Evolutionary conservation across 2,888 invertebrate genomes (phyloP), one percentile per base, ranked within the genome.

Genomic region (Parnassius orleans): DNA sequence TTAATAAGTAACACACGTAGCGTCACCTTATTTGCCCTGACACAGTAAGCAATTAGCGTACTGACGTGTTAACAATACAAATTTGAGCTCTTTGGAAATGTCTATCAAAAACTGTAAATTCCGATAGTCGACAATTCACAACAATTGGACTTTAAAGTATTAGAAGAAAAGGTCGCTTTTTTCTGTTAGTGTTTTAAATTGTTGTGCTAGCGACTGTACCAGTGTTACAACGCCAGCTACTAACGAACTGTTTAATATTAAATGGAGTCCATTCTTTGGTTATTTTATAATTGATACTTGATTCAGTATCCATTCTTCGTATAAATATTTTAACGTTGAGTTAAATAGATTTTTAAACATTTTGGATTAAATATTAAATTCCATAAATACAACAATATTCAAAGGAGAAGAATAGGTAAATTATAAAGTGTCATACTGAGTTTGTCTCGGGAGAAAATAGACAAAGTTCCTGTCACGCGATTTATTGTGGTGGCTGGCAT

Each of bases 1-100:
- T 80, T 86, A 87, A 90, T 89, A 90, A 84, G 85, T 84, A 81
- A 83, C 82, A 86, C 89, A 90, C 86, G 90, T 84, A 79, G 73
- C 76, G 74, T 72, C 75, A 69, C 74, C 73, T 78, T 83, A 72
- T 84, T 81, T 72, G 85, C 81, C 82, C 80, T 80, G 82, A 79
- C 77, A 72, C 72, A 69, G 71, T 73, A 68, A 66, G 76, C 86
- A 90, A 90, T 91, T 90, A 91, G 87, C 91, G 76, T 80, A 77
- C 73, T 67, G 74, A 87, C 68, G 79, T 90, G 90, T 87, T 88
- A 90, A 90, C 86, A 76, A 84, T 78, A 82, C 83, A 80, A 83
- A 85, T 84, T 83, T 80, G 80, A 77, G 76, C 59, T 79, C 80
- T 75, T 81, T 72, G 79, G 79, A 80, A 75, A 73, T 75, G 76